Percentiles rank a stretch among this genome's conserved stretches.
Evolutionary conservation across 1,140 invertebrate species (phyloP).

Genomic region (Solen grandis): DNA sequence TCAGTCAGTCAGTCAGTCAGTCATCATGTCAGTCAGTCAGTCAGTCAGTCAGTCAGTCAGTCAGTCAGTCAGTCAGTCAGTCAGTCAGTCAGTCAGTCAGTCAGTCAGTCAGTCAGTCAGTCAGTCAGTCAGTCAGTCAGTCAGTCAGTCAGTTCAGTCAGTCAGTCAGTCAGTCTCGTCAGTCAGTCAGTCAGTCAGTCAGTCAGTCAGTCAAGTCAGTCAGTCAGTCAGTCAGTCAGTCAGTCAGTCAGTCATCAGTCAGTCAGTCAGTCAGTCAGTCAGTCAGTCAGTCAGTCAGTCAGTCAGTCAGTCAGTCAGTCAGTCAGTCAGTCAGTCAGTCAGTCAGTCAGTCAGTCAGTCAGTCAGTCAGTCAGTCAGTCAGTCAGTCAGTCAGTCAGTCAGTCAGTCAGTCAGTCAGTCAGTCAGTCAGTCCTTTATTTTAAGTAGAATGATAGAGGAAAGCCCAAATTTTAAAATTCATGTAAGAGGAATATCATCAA

Average conservation of each 20-base stretch:
- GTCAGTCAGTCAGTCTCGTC: slow-evolving; percentile 11
- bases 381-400: slow-evolving; percentile 29
- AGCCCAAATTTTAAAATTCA: no score
- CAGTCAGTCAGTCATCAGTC: no score
- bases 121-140: slow-evolving; percentile 38
- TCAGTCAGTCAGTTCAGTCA: no score
- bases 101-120: slow-evolving; percentile 27
- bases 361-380: slow-evolving; percentile 18
- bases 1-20: slow-evolving; percentile 3
- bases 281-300: slow-evolving; percentile 30
- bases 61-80: slow-evolving; percentile 48
- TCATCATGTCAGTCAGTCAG: slow-evolving; percentile 16
- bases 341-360: slow-evolving; percentile 25
- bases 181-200: slow-evolving; percentile 28
- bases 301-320: slow-evolving; percentile 35
- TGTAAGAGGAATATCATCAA: no score
- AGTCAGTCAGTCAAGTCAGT: no score
- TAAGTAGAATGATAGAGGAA: no score
- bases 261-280: slow-evolving; percentile 25
- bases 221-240: slow-evolving; percentile 30
- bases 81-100: slow-evolving; percentile 33
- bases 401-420: slow-evolving; percentile 15
- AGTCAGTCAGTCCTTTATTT: background rate
- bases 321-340: slow-evolving; percentile 33
- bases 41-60: slow-evolving; percentile 45